phyloP scores from a whole-genome alignment of 2,113 vertebrate genomes.

The Trogon melanurus region DNA sequence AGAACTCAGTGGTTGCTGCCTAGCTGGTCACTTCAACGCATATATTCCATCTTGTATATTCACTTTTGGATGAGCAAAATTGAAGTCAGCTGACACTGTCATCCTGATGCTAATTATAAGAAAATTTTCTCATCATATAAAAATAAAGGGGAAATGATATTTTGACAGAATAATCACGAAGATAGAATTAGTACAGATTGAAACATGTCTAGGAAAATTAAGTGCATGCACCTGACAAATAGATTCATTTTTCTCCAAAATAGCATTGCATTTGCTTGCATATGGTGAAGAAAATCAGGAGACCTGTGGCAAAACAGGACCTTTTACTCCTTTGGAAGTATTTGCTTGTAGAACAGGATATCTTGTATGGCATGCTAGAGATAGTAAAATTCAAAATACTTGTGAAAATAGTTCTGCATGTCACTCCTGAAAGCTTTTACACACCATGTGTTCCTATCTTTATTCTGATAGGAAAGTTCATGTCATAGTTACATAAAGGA shows the following conservation, averaged over 20 bases:
- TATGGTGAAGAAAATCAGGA: background rate
- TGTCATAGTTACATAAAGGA: background rate
- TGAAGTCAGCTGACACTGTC: background rate
- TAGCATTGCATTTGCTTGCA: background rate
- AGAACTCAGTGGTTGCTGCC: background rate
- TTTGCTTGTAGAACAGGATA: background rate
- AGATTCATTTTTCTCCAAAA: background rate
- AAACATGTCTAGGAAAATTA: background rate
- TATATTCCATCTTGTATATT: background rate
- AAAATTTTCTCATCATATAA: background rate
- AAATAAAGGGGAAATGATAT: slow-evolving; percentile 2
- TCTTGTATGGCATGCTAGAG: background rate
- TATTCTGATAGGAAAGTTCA: background rate
- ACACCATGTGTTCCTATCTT: background rate
- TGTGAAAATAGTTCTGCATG: background rate
- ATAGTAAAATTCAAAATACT: background rate
- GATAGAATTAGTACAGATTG: slow-evolving; percentile 8
- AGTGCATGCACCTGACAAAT: background rate
- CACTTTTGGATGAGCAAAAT: background rate
- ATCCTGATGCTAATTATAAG: background rate
- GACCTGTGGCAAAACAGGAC: background rate
- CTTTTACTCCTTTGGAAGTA: background rate
- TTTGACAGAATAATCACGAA: slow-evolving; percentile 37
- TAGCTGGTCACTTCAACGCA: background rate
- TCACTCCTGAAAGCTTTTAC: background rate